Conservation (phyloP, 2,888 invertebrate genomes). For the Troglohyphantes excavatus region DNA sequence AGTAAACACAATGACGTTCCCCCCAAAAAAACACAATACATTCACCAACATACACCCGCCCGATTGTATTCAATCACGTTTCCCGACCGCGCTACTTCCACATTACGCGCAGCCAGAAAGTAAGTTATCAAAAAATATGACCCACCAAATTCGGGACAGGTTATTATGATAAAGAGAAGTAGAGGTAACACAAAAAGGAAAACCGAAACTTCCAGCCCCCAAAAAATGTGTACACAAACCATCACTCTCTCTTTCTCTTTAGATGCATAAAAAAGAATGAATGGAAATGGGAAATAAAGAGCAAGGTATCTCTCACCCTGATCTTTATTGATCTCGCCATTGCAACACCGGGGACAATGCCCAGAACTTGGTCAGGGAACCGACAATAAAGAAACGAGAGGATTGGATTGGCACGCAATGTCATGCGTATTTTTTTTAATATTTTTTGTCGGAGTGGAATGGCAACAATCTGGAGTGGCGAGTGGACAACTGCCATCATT, state of each 20-base stretch:
- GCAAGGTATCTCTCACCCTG: conserved; percentile 46
- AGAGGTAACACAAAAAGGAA: conserved; percentile 12
- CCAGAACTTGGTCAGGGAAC: conserved; percentile 62
- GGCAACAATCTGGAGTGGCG: background rate
- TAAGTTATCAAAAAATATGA: background rate
- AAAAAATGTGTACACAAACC: conserved; percentile 2
- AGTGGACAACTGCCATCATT: background rate
- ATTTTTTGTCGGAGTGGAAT: background rate
- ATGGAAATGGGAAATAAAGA: conserved; percentile 22
- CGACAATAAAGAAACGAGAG: conserved; percentile 33
- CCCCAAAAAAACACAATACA: no score
- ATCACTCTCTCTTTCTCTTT: background rate
- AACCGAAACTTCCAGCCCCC: conserved; percentile 9
- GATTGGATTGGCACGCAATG: conserved; percentile 32
- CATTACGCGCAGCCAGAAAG: background rate
- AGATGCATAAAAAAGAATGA: conserved; percentile 18
- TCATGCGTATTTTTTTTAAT: background rate
- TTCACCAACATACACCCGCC: no score
- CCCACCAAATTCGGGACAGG: background rate
- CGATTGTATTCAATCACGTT: no score
- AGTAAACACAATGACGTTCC: no score
- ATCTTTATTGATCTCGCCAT: conserved; percentile 65
- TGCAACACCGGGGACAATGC: conserved; percentile 64
- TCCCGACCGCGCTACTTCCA: background rate
- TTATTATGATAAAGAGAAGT: background rate